Base-by-base conservation (phyloP, 1,140 invertebrate species). In the Apis dorsata region DNA sequence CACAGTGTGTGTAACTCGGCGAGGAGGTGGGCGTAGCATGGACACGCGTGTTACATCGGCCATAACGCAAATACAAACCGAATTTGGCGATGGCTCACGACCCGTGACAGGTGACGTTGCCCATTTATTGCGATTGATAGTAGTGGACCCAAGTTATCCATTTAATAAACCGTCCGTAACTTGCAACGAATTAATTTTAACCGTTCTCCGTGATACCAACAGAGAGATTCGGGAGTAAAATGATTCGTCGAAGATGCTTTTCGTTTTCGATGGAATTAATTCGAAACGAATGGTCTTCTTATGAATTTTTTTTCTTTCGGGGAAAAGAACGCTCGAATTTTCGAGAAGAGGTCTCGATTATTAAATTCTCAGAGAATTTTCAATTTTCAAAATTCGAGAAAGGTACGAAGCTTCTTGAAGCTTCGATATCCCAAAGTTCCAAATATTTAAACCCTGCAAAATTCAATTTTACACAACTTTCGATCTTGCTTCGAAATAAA, bases 1-100 rank as follows among this genome's bases (percentile, higher is more conserved):
- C 24, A 8, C 15, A 15, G 55, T 57, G 53, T 55, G 19, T n/a
- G 66, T 28, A 72, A 28, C 70, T 9, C 15, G 24, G 1, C 10
- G 51, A 28, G 15, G 15, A 28, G 12, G 49, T 55, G 24, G 68
- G 44, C n/a, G 49, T 51, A 51, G 34, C 21, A 24, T 51, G 68
- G 11, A 55, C 24, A 72, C 51, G 70, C 70, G 70, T 28, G 51
- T 72, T 72, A 28, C 70, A 72, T 28, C 70, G 19, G 4, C 51
- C 51, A 17, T 55, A 72, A 72, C 10, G 70, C 70, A 72, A 72
- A 72, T 55, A 72, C 70, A 72, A 28, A 5, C 34, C n/a, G 70
- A 28, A 28, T 28, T 55, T 55, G 49, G 24, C 49, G 13, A 72
- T 15, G 51, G 15, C 28, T 28, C 19, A 21, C 24, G 17, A 55